A percentile compares a stretch with the other conserved stretches of the same genome.
Conservation (phyloP, 2,888 invertebrate species). For the Heliconius cydno region DNA sequence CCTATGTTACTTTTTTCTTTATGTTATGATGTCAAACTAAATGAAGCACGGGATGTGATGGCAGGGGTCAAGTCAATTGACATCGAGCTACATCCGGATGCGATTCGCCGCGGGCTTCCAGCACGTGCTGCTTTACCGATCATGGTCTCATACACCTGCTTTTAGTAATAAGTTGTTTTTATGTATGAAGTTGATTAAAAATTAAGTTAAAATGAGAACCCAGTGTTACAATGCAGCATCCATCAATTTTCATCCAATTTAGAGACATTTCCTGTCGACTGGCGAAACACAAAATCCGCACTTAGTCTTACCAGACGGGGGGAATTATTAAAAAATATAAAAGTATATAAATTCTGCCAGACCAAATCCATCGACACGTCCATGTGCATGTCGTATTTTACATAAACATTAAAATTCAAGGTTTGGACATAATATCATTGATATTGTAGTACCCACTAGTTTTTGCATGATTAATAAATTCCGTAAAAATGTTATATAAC, state of each 20-base stretch:
- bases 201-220: neutral
- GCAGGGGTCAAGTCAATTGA: conserved; percentile 82
- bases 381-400: no score
- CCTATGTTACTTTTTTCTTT: conserved; percentile 30
- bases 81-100: conserved; percentile 75
- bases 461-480: no score
- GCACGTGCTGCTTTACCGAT: conserved; percentile 63
- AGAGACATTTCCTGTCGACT: neutral
- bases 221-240: neutral
- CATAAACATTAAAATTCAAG: neutral
- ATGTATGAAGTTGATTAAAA: neutral
- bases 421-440: no score
- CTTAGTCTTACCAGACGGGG: no score
- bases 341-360: neutral
- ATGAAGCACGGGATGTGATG: conserved; percentile 69
- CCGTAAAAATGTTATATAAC: no score
- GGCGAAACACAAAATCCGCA: neutral
- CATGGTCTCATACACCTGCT: conserved; percentile 55
- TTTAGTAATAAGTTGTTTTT: conserved; percentile 41
- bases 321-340: neutral
- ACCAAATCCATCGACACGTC: neutral
- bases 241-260: neutral
- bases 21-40: conserved; percentile 35
- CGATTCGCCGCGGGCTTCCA: conserved; percentile 57
- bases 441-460: no score